Base-by-base conservation (phyloP, 2,888 invertebrate genomes). In the Sminthurinus aureus region DNA sequence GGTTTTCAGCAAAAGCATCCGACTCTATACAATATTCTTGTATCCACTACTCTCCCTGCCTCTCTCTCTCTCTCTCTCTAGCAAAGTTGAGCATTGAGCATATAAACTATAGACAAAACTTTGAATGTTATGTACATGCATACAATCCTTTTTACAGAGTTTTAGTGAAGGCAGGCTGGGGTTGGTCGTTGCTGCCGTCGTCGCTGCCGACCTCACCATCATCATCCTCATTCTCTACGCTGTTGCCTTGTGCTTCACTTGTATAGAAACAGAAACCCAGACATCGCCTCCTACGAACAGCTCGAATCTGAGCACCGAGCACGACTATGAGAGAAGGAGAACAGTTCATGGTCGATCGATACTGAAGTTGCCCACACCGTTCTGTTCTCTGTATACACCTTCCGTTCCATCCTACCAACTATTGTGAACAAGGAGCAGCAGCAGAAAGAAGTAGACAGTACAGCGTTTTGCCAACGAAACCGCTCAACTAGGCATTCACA, bases 331-430 rank as follows among this genome's bases (percentile, higher is more conserved):
- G 81, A 38, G 38, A 38, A 38, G 38, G 67, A 67, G n/a, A n/a
- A 83, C 52, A 83, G 79, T 79, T 69, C 67, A 82, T 51, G 77
- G 66, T 79, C 75, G 86, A 87, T 87, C 87, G 87, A 87, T 87
- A 86, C 85, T 85, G 85, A 84, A 83, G 87, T 86, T 84, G 85
- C 85, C 84, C 83, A 85, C 87, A 73, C 66, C 75, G 67, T 13
- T 83, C 66, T 78, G 74, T 26, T 71, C 24, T 71, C 71, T 15
- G 26, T 38, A 79, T 51, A 20, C 64, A 76, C 67, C 71, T 75
- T 77, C 85, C 66, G 71, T 73, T 76, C 77, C 78, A 52, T 74
- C 71, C 80, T 24, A 69, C 74, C 73, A 73, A 58, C 78, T 80
- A 81, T 84, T 84, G 78, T 79, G 20, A 79, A 38, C 38, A 38